Conservation (phyloP, 2,888 invertebrate species). For the Molanna angustata region DNA sequence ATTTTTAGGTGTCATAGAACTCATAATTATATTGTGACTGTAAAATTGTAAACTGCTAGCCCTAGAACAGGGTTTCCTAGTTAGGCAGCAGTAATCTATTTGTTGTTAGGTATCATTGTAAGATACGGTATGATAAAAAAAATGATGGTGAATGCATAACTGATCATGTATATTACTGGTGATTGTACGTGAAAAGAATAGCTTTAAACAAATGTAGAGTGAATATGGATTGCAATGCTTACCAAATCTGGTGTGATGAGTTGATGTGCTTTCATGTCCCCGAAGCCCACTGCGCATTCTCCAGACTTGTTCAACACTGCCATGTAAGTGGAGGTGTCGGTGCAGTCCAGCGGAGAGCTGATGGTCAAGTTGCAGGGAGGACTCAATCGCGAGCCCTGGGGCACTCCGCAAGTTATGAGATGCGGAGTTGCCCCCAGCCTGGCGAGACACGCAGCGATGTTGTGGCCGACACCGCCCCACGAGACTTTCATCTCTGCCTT, state of each 20-base stretch:
- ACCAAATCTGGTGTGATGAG: slow-evolving; percentile 66
- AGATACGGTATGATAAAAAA: too few relatives aligned
- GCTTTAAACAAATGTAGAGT: too few relatives aligned
- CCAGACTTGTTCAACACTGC: slow-evolving; percentile 71
- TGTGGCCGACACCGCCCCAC: slow-evolving; percentile 90
- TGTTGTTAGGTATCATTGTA: too few relatives aligned
- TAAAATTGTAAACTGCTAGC: too few relatives aligned
- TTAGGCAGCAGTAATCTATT: too few relatives aligned
- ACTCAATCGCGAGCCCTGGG: not conserved
- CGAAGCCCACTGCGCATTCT: slow-evolving; percentile 76
- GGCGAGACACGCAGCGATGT: slow-evolving; percentile 83
- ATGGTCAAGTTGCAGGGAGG: slow-evolving; percentile 6
- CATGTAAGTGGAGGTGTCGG: slow-evolving; percentile 55
- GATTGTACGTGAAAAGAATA: too few relatives aligned
- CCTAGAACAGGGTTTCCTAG: too few relatives aligned
- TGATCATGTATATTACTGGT: too few relatives aligned
- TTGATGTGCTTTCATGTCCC: slow-evolving; percentile 79
- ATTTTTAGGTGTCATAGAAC: too few relatives aligned
- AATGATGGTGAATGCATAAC: too few relatives aligned
- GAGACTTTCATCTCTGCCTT: slow-evolving; percentile 60
- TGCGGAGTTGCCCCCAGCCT: slow-evolving; percentile 64
- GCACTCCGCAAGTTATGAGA: slow-evolving; percentile 60
- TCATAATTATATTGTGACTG: too few relatives aligned
- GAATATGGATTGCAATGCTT: too few relatives aligned
- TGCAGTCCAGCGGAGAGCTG: slow-evolving; percentile 65